These are phyloP conservation scores for Lysandra bellargus DNA, from an alignment of 2,888 invertebrate genomes.

Conservation along the genomic window DNA sequence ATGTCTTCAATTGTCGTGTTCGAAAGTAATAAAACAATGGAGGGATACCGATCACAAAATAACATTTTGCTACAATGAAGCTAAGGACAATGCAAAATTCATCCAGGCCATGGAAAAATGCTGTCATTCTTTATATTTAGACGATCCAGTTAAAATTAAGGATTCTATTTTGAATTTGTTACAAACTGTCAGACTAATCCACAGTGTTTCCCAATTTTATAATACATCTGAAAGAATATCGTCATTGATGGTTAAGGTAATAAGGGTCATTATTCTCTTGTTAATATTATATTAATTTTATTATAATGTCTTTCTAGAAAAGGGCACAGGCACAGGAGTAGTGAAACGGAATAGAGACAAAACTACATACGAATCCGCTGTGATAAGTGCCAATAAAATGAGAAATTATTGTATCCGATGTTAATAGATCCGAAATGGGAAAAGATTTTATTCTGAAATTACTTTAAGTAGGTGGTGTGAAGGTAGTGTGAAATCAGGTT, in stretches of 20 bases:
- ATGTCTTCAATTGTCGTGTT: slow-evolving; percentile 87
- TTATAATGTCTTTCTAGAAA: too few relatives aligned
- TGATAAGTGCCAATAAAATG: too few relatives aligned
- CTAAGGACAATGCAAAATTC: slow-evolving; percentile 97
- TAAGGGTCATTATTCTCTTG: too few relatives aligned
- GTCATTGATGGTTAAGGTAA: slow-evolving; percentile 96
- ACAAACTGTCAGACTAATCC: slow-evolving; percentile 95
- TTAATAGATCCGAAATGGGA: too few relatives aligned
- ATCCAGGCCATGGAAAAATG: slow-evolving; percentile 95
- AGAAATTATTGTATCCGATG: too few relatives aligned
- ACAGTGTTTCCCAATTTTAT: slow-evolving; percentile 96
- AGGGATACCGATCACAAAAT: slow-evolving; percentile 93
- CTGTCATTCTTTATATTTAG: slow-evolving; percentile 94
- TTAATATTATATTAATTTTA: too few relatives aligned
- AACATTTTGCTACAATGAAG: slow-evolving; percentile 96
- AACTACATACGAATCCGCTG: too few relatives aligned
- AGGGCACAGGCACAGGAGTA: too few relatives aligned
- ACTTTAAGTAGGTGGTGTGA: too few relatives aligned
- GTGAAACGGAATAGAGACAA: too few relatives aligned
- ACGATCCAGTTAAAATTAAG: slow-evolving; percentile 95
- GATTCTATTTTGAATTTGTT: slow-evolving; percentile 93
- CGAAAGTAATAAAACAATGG: slow-evolving; percentile 91
- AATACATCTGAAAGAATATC: slow-evolving; percentile 98
- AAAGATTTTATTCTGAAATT: too few relatives aligned
- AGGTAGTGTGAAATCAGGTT: too few relatives aligned